These are phyloP conservation scores for Wasmannia auropunctata DNA, from an alignment of 1,140 invertebrate genomes.

Conservation along the genomic window DNA sequence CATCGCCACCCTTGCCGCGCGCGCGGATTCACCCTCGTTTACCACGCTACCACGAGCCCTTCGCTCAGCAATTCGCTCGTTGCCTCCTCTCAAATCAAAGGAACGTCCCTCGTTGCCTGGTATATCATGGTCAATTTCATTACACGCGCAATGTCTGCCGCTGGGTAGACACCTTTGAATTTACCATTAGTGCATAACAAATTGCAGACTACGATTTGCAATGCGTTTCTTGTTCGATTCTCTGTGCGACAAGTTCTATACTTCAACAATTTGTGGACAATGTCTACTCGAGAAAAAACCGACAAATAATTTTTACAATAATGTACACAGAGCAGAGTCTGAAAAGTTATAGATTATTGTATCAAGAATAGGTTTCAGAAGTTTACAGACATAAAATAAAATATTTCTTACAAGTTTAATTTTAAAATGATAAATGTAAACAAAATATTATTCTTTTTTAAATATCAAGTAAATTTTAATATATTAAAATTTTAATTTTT, in stretches of 20 bases:
- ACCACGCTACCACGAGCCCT: slow-evolving; percentile 63
- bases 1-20: slow-evolving; percentile 47
- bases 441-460: neutral
- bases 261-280: neutral
- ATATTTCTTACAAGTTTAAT: neutral
- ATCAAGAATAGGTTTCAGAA: neutral
- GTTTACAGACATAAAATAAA: neutral
- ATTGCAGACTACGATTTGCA: slow-evolving; percentile 40
- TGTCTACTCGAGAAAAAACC: neutral
- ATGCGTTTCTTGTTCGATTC: slow-evolving; percentile 31
- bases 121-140: slow-evolving; percentile 75
- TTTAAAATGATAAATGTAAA: neutral
- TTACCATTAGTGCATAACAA: slow-evolving; percentile 64
- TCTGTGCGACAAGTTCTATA: neutral
- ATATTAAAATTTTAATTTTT: neutral
- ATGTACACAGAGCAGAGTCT: neutral
- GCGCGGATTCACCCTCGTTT: slow-evolving; percentile 70
- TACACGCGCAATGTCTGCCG: slow-evolving; percentile 57
- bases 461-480: slow-evolving; percentile 7
- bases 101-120: slow-evolving; percentile 59
- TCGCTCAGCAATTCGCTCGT: slow-evolving; percentile 63
- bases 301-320: neutral
- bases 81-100: slow-evolving; percentile 69
- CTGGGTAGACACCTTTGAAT: slow-evolving; percentile 69
- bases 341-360: neutral